Evolutionary conservation across 2,888 invertebrate species (phyloP), one percentile per base, ranked within the genome.

Genomic region (Melangyna quadrimaculata): DNA sequence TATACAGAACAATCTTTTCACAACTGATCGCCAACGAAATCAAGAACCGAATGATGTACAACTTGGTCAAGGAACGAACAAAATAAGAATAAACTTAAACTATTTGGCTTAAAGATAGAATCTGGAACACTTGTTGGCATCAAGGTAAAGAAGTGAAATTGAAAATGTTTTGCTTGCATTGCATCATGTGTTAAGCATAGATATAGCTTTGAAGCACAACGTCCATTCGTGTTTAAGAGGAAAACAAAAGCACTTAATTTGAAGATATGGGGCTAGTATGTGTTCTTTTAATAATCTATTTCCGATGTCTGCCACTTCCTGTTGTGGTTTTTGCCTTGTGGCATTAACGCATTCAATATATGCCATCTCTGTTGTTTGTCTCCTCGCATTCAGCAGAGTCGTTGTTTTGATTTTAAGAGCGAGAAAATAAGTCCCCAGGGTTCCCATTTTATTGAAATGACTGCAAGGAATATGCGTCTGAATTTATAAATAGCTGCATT

Each of bases 111-210:
- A 14, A 27, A 61, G 53, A 19, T 29, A 27, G 35, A 22, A 74
- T 78, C 61, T 69, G 82, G 82, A 78, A 69, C 73, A 63, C 51
- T 82, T 37, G 69, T 74, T 83, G 45, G 69, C 69, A 73, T 61
- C 22, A 67, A 40, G 19, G 29, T 14, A 27, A 57, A 43, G 24
- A 59, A 59, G 43, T 67, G 12, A 74, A 53, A 71, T 71, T 71
- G 29, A 71, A 83, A 83, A 79, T 59, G 29, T 22, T 61, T 61
- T 74, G 43, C 19, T 63, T 70, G 83, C 73, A 84, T 9, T 59
- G 43, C 35, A 63, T 14, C 40, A 29, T 55, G 1, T n/a, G 2
- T 17, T 29, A 17, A 17, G n/a, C 1, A n/a, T 48, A 48, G 0
- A 51, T 51, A 24, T 51, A 14, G 24, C 61, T 14, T 37, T 71